Evolutionary conservation across 2,888 invertebrate genomes (phyloP), one percentile per base, ranked within the genome.

Genomic region (Cepaea hortensis): DNA sequence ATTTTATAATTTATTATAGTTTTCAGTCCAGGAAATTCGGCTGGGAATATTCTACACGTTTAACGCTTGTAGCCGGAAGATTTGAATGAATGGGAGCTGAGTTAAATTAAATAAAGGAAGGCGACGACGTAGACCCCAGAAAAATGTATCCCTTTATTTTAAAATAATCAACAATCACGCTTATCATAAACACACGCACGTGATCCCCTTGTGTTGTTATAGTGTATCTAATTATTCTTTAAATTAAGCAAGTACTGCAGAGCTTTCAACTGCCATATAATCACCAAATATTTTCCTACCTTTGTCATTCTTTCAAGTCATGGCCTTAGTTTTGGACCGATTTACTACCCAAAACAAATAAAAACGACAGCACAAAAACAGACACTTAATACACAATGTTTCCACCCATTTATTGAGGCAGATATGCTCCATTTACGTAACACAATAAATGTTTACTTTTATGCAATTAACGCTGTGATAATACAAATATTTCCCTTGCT

Each of bases 291-390:
- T 84, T 9, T 46, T 76, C 7, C 65, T 76, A 84, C 84, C 84
- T 84, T 84, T 65, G 84, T 84, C 76, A 55, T 1, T 76, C 62
- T 68, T 84, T 55, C 65, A 3, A 68, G 7, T 48, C 68, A 61
- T 62, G 75, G 61, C 35, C 77, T 46, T 13, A 20, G 65, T 23
- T 79, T 23, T 0, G 46, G 55, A 70, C 79, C 55, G 68, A 50
- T 68, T 77, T 70, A 79, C 85, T 70, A 85, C 85, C 85, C 68
- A 85, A 85, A 85, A 85, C 85, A 85, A 85, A 85, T 84, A 76
- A 65, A 68, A 65, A 50, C 75, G 46, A 18, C 65, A 15, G 55
- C 76, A n/a, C 65, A 18, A 70, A 72, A 82, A 73, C 61, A 73
- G 20, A 81, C 65, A 81, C 75, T 75, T 3, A 48, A 15, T 75